Evolutionary conservation across 2,797 vertebrate species (phyloP).

Genomic region (Parotocinclus haroldoi): DNA sequence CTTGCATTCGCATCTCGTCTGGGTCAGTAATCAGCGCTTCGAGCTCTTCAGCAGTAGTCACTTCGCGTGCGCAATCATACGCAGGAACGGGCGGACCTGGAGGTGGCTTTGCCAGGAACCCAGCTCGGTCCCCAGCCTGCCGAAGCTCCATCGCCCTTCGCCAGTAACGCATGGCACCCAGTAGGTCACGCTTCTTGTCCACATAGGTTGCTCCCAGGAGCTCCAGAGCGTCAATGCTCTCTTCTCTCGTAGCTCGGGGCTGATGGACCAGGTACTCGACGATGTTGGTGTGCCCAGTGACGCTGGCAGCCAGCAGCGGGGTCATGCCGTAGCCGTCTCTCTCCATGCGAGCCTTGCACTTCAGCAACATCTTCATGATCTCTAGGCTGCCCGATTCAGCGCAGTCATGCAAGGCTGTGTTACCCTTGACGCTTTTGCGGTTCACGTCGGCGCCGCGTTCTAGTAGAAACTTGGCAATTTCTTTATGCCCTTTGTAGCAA

Average conservation of each 20-base stretch:
- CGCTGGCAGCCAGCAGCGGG: slow-evolving; percentile 88
- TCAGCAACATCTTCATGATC: slow-evolving; percentile 91
- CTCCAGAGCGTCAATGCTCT: slow-evolving; percentile 84
- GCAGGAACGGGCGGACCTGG: slow-evolving; percentile 82
- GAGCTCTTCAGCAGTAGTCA: slow-evolving; percentile 79
- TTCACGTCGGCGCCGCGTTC: slow-evolving; percentile 91
- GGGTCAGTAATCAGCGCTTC: slow-evolving; percentile 93
- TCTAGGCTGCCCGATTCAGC: slow-evolving; percentile 94
- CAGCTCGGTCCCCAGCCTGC: slow-evolving; percentile 69
- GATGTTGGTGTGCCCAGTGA: slow-evolving; percentile 94
- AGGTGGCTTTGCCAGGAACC: slow-evolving; percentile 76
- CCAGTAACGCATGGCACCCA: slow-evolving; percentile 92
- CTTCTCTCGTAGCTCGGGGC: slow-evolving; percentile 72
- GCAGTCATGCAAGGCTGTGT: slow-evolving; percentile 92
- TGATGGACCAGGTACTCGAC: slow-evolving; percentile 91
- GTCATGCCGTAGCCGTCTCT: slow-evolving; percentile 95
- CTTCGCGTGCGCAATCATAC: slow-evolving; percentile 87
- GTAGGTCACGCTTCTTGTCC: slow-evolving; percentile 91
- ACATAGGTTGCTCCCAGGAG: slow-evolving; percentile 91
- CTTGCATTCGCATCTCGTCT: slow-evolving; percentile 96
- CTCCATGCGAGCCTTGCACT: slow-evolving; percentile 87
- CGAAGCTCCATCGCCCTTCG: slow-evolving; percentile 89
- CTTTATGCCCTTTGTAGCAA: slow-evolving; percentile 94
- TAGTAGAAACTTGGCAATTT: slow-evolving; percentile 90
- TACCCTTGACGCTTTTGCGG: slow-evolving; percentile 92